phyloP scores from a whole-genome alignment of 2,888 invertebrate species.

The Rotaria magnacalcarata region DNA sequence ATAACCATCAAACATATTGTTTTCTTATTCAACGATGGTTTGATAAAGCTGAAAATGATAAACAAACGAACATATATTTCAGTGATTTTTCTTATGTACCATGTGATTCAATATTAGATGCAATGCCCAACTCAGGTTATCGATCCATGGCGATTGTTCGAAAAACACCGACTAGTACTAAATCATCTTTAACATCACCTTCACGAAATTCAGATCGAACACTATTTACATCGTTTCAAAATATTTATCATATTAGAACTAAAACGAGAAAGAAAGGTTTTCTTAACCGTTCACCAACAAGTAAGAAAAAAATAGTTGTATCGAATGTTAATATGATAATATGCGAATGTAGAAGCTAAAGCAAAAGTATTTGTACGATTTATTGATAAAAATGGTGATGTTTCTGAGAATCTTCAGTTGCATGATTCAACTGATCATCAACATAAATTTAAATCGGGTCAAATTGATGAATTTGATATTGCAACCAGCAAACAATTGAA shows the following conservation, averaged over 20 bases:
- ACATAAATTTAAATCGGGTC: not conserved
- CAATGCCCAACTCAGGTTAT: not conserved
- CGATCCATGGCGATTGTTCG: not conserved
- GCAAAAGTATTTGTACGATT: not conserved
- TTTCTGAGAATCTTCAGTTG: not conserved
- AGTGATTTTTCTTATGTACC: not conserved
- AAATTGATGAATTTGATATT: not conserved
- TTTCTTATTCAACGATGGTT: not conserved
- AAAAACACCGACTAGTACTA: too few relatives aligned
- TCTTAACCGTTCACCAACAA: not conserved
- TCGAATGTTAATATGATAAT: not conserved
- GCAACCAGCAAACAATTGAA: not conserved
- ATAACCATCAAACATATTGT: not conserved
- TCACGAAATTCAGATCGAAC: not conserved
- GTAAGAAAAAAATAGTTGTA: not conserved
- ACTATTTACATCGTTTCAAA: not conserved
- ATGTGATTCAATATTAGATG: not conserved
- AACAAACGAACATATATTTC: not conserved
- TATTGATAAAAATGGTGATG: not conserved
- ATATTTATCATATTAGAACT: not conserved
- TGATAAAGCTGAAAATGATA: not conserved
- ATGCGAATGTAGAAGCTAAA: not conserved
- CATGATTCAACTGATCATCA: not conserved
- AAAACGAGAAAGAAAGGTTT: constrained; percentile 9
- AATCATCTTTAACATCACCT: not conserved